Evolutionary conservation across 2,113 vertebrate species (phyloP), one percentile per base, ranked within the genome.

Genomic region (Ictalurus punctatus): DNA sequence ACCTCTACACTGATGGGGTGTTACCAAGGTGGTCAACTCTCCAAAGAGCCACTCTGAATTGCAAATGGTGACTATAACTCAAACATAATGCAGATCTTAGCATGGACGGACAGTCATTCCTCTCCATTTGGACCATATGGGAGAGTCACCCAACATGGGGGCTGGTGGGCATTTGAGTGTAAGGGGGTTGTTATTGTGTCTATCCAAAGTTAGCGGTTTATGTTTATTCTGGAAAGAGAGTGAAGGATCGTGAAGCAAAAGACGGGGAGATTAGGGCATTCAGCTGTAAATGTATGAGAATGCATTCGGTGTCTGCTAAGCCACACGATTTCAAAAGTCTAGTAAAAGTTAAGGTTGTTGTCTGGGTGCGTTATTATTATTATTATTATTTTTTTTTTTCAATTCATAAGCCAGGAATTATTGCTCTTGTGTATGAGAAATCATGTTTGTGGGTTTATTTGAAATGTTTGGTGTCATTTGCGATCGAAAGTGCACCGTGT

Each of bases 21-120:
- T 95, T 94, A 93, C 94, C 85, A 93, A 95, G 96, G 95, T 95
- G 96, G 96, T 95, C 96, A 95, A 96, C 96, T 96, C 97, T 96
- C 96, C 95, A 95, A 96, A 94, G 94, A 94, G 95, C 96, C 96
- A 95, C 96, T 97, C 97, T 96, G 97, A 98, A 98, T 98, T 98
- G 97, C 97, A 98, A 98, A 98, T 98, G 94, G 95, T 80, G 85
- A 95, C 92, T 95, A 97, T 98, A 97, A 98, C 97, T 99, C 97
- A 97, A 95, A 96, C 93, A 95, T 97, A 98, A 97, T 98, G 97
- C 96, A 95, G 97, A 97, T 96, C 96, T 93, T 93, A 94, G 91
- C 93, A 94, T 93, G 92, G 94, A 94, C 91, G 91, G 92, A 92
- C 91, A 93, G 92, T 94, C 94, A 95, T 94, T 91, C 67, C 91